Base-by-base conservation (phyloP, 1,140 invertebrate genomes). In the Drosophila guanche region DNA sequence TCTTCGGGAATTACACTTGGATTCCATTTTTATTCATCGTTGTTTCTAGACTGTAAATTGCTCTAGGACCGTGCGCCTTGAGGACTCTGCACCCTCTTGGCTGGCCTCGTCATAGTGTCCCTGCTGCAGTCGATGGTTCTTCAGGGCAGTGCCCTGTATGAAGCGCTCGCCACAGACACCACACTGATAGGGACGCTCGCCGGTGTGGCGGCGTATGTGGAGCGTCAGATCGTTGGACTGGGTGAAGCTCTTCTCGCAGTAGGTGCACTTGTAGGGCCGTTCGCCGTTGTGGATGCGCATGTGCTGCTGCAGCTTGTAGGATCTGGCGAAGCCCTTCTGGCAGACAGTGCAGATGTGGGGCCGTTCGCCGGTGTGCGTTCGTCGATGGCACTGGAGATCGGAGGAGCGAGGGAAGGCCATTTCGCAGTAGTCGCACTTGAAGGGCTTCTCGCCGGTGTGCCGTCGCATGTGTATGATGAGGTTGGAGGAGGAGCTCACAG, bases 261-360 rank as follows among this genome's bases (percentile, higher is more conserved):
- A 93, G 4, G 92, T 92, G 60, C 93, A 94, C 66, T 93, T 88
- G 89, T 94, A 94, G 1, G 93, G 93, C 27, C 93, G 89, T 25
- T 92, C 91, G 2, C 93, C 94, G 6, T 93, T 93, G 81, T 94
- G 94, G 14, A 94, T 93, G 8, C 93, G 92, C 92, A 94, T 94
- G 72, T 95, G 94, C 7, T 93, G 92, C 7, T 93, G 92, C 67
- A 95, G 85, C 75, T 94, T 94, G 70, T 94, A 94, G 37, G 93
- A 94, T 20, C 94, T 72, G 5, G 84, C 86, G 42, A 91, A 91
- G 5, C 90, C 93, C 91, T 91, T 90, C 0, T 93, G 92, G 37
- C 93, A 94, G 1, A 92, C 91, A 0, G 92, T 92, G 62, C 94
- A 94, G 1, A 93, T 67, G 56, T 92, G 93, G 0, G 94, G 94